A percentile compares a stretch with the other conserved stretches of the same genome.
Conservation (phyloP, 2,113 vertebrate genomes). For the Odocoileus virginianus region DNA sequence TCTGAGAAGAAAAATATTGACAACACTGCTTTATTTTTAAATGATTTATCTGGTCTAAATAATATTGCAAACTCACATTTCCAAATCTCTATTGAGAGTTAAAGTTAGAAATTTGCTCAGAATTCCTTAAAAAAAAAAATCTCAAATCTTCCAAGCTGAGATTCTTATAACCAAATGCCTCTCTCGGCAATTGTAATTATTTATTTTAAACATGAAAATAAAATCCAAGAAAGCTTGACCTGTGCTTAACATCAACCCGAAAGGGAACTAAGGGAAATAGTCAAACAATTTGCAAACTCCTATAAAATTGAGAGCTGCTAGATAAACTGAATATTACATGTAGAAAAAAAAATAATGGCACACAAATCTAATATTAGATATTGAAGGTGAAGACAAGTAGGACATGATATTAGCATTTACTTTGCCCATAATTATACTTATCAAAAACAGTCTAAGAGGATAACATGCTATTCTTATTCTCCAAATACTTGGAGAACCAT, state of each 20-base stretch:
- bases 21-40: neutral
- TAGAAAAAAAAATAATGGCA: neutral
- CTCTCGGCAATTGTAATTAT: neutral
- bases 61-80: slow-evolving; percentile 28
- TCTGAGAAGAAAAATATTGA: neutral
- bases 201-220: neutral
- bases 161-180: neutral
- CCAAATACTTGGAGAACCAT: neutral
- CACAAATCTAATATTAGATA: neutral
- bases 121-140: neutral
- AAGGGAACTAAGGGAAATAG: neutral
- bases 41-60: neutral
- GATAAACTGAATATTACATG: neutral
- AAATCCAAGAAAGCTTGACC: neutral
- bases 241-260: neutral
- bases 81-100: neutral
- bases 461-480: neutral
- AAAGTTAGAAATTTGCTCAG: slow-evolving; percentile 32
- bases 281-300: neutral
- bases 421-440: neutral
- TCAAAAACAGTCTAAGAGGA: neutral
- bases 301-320: neutral
- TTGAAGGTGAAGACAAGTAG: neutral
- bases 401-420: neutral
- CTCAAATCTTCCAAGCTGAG: neutral